Percentiles rank a stretch among this genome's conserved stretches.
Evolutionary conservation across 2,797 vertebrate genomes (phyloP).

Genomic region (Enteromius fasciolatus): DNA sequence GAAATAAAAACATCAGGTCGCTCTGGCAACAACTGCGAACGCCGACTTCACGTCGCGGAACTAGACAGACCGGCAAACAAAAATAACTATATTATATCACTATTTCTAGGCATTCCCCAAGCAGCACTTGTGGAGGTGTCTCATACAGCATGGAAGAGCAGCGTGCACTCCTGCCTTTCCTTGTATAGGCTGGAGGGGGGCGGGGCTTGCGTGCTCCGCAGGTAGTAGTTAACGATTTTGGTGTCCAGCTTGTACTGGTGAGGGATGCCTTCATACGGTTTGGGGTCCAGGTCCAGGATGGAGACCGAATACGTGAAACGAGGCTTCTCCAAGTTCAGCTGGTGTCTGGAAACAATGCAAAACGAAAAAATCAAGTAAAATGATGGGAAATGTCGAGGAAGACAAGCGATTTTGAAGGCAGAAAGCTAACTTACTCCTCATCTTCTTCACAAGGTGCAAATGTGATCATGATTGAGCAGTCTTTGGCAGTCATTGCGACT

Average conservation of each 20-base stretch:
- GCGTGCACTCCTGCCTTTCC: slow-evolving; percentile 88
- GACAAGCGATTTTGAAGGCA: background rate
- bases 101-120: slow-evolving; percentile 48
- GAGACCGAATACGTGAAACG: slow-evolving; percentile 88
- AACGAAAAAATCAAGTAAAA: background rate
- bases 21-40: background rate
- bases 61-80: slow-evolving; percentile 40
- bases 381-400: background rate
- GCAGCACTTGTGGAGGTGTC: slow-evolving; percentile 35
- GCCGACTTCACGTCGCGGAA: slow-evolving; percentile 57
- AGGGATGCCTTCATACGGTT: slow-evolving; percentile 91
- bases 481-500: slow-evolving; percentile 95
- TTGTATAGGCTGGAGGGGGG: slow-evolving; percentile 75
- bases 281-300: slow-evolving; percentile 94
- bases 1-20: background rate
- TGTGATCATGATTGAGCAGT: slow-evolving; percentile 95
- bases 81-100: background rate
- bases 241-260: slow-evolving; percentile 90
- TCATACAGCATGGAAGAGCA: slow-evolving; percentile 92
- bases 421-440: slow-evolving; percentile 76
- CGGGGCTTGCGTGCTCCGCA: slow-evolving; percentile 80
- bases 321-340: slow-evolving; percentile 77
- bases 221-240: slow-evolving; percentile 90
- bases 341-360: slow-evolving; percentile 69
- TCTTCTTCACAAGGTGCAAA: slow-evolving; percentile 87